Evolutionary conservation across 2,113 vertebrate genomes (phyloP).

Genomic region (Phyllostomus discolor): DNA sequence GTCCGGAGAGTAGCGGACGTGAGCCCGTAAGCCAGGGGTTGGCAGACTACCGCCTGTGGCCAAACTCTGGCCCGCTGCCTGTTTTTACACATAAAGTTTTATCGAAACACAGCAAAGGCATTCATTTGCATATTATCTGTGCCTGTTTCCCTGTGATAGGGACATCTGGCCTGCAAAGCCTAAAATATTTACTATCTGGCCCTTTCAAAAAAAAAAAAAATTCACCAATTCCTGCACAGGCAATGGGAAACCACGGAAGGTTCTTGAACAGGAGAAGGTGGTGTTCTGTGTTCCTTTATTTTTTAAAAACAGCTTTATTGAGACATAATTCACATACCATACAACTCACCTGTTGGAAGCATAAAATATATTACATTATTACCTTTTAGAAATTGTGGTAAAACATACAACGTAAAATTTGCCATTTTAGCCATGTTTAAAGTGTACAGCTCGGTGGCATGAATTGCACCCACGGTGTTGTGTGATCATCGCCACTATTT

Average conservation of each 20-base stretch:
- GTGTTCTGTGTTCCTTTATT: not conserved
- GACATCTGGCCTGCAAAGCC: too few relatives aligned
- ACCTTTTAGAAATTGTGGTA: not conserved
- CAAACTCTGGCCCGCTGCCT: not conserved
- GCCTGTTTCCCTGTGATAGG: not conserved
- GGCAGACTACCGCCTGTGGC: not conserved
- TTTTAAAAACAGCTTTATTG: not conserved
- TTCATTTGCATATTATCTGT: not conserved
- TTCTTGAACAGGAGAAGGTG: not conserved
- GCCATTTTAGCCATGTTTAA: not conserved
- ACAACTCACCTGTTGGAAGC: not conserved
- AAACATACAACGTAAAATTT: not conserved
- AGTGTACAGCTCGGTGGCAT: not conserved
- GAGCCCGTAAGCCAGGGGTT: not conserved
- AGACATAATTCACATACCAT: not conserved
- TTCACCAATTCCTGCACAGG: not conserved
- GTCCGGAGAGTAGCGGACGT: not conserved
- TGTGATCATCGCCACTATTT: not conserved
- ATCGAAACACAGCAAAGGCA: not conserved
- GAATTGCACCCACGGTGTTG: not conserved
- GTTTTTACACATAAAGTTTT: slow-evolving; percentile 20
- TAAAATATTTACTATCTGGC: too few relatives aligned
- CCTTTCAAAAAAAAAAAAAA: not conserved
- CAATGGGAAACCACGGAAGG: not conserved
- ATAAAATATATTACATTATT: not conserved